Evolutionary conservation across 2,888 invertebrate species (phyloP).

Genomic region (Lymantria dispar): DNA sequence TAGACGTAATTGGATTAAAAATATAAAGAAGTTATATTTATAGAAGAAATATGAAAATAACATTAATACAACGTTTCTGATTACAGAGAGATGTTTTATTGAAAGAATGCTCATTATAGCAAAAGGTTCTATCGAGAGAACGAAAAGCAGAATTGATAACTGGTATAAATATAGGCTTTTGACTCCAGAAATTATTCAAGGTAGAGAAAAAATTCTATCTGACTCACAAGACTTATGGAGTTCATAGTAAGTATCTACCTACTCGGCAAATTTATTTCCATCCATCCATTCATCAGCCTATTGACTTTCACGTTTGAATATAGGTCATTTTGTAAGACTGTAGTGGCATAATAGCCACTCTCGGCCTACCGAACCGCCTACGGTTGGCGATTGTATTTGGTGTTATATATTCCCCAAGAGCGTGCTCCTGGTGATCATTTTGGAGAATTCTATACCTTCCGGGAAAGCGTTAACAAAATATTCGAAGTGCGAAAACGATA

Average conservation of each 20-base stretch:
- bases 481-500: too few species aligned
- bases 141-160: slow-evolving; percentile 58
- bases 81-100: slow-evolving; percentile 49
- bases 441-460: too few species aligned
- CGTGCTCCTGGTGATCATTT: too few species aligned
- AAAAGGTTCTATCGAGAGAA: slow-evolving; percentile 63
- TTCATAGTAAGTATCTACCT: slow-evolving; percentile 49
- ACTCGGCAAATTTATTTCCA: too few species aligned
- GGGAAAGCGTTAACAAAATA: too few species aligned
- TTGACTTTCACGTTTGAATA: neutral
- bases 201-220: slow-evolving; percentile 45
- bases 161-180: slow-evolving; percentile 54
- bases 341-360: too few species aligned
- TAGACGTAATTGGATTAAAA: too few species aligned
- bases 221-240: slow-evolving; percentile 52
- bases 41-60: neutral
- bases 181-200: slow-evolving; percentile 58
- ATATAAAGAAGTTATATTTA: neutral
- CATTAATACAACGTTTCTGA: neutral
- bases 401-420: too few species aligned
- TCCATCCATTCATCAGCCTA: neutral
- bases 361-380: too few species aligned
- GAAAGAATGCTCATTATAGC: slow-evolving; percentile 55
- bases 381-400: too few species aligned
- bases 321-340: too few species aligned